phyloP scores from a whole-genome alignment of 2,113 vertebrate species.

The Mungos mungo region DNA sequence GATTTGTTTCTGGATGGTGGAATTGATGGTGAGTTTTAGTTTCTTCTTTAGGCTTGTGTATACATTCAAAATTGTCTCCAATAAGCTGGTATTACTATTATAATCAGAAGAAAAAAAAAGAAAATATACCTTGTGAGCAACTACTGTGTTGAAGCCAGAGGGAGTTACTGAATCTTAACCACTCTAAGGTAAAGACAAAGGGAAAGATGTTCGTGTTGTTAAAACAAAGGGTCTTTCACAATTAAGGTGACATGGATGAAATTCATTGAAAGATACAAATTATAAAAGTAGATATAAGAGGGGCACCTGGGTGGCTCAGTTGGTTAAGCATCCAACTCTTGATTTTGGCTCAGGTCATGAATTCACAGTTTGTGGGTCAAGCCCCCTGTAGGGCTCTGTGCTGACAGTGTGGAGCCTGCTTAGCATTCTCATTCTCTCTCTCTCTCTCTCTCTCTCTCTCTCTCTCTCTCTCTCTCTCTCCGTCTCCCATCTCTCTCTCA shows the following conservation, averaged over 20 bases:
- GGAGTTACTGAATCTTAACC: neutral
- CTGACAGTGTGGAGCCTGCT: neutral
- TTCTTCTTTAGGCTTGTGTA: neutral
- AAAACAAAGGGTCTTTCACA: neutral
- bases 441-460: no score
- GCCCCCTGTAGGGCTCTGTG: neutral
- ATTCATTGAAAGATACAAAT: neutral
- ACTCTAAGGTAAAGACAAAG: neutral
- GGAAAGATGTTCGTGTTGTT: neutral
- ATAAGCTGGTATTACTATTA: neutral
- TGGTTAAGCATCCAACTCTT: neutral
- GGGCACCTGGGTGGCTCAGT: neutral
- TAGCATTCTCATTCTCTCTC: neutral
- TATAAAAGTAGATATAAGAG: neutral
- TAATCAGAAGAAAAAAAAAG: neutral
- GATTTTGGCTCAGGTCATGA: neutral
- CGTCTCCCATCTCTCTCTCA: neutral
- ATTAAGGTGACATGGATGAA: neutral
- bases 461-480: no score
- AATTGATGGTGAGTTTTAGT: neutral
- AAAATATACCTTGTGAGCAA: neutral
- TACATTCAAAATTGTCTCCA: neutral
- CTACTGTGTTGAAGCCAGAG: neutral
- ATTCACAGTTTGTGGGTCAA: neutral
- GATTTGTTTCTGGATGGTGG: neutral